Base-by-base conservation (phyloP, 2,113 vertebrate species). In the Raja brachyura region DNA sequence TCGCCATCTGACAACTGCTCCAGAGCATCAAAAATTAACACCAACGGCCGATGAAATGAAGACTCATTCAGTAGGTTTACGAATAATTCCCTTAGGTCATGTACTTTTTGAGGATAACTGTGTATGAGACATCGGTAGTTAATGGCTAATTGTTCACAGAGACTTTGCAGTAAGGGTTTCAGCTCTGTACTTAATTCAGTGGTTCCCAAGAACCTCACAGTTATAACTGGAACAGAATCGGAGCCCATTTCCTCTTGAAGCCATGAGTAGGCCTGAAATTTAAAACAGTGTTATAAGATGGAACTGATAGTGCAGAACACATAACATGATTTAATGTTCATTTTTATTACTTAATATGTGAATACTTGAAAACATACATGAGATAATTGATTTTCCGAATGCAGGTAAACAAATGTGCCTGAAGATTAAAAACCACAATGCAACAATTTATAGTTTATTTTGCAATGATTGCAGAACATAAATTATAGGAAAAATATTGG, bases 101-200 rank as follows among this genome's bases (percentile, higher is more conserved):
- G 97, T 94, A 98, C 97, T 95, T 99, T 99, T 96, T 98, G 98
- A 77, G 99, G 99, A 95, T 98, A 97, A 96, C 97, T 99, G 95
- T 99, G 98, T 95, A 99, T 95, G 25, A 99, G 97, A 96, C 98
- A 99, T 94, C 95, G 97, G 95, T 99, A 99, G 96, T 98, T 99
- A 95, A 97, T 95, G 93, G 98, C 98, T 94, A 99, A 94, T 94
- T 99, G 99, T 95, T 99, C 98, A 95, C 98, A 99, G 94, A 99
- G 97, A 93, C 98, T 99, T 95, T 98, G 98, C 93, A 99, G 98
- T 93, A 99, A 97, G 81, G 96, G 96, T 94, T 96, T 98, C 93
- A 99, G 96, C 94, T 99, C 97, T 28, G 96, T 97, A 93, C 98
- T 98, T 95, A 97, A 96, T 94, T 97, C 98, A 0, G 97, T 98